phyloP scores from a whole-genome alignment of 2,888 invertebrate genomes.

The Lithophane socia region DNA sequence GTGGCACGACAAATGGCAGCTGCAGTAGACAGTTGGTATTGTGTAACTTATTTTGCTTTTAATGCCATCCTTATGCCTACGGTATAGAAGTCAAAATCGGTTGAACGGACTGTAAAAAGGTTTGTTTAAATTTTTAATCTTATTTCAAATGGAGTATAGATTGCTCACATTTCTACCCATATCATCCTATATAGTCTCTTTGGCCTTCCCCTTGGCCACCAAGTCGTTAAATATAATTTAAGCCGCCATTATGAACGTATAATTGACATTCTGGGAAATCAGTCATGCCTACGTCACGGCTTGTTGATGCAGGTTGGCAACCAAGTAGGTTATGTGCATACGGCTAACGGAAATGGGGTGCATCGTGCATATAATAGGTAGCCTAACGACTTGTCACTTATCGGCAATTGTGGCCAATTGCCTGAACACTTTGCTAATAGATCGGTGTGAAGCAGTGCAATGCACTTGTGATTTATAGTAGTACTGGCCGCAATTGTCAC shows the following conservation, averaged over 20 bases:
- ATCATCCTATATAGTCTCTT: background rate
- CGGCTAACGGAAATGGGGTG: conserved; percentile 29
- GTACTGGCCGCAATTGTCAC: background rate
- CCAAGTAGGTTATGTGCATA: background rate
- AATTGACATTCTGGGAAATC: background rate
- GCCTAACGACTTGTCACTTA: conserved; percentile 34
- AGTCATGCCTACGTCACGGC: conserved; percentile 3
- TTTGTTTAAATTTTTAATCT: too few relatives aligned
- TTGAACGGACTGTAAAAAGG: too few relatives aligned
- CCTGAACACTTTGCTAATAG: conserved; percentile 45
- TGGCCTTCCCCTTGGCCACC: background rate
- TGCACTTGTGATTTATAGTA: conserved; percentile 41
- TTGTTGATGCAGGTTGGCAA: background rate
- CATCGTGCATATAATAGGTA: conserved; percentile 38
- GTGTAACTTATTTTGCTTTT: too few relatives aligned
- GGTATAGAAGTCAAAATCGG: too few relatives aligned
- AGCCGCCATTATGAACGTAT: too few relatives aligned
- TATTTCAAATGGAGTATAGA: background rate
- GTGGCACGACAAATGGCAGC: too few relatives aligned
- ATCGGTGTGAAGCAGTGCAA: conserved; percentile 48
- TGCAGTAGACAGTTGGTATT: too few relatives aligned
- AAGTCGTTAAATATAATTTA: conserved; percentile 9
- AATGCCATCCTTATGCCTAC: too few relatives aligned
- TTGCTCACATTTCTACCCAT: background rate
- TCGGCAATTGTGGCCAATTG: conserved; percentile 48